Evolutionary conservation across 2,113 vertebrate genomes (phyloP), one percentile per base, ranked within the genome.

Genomic region (Boulengeromyrus knoepffleri): DNA sequence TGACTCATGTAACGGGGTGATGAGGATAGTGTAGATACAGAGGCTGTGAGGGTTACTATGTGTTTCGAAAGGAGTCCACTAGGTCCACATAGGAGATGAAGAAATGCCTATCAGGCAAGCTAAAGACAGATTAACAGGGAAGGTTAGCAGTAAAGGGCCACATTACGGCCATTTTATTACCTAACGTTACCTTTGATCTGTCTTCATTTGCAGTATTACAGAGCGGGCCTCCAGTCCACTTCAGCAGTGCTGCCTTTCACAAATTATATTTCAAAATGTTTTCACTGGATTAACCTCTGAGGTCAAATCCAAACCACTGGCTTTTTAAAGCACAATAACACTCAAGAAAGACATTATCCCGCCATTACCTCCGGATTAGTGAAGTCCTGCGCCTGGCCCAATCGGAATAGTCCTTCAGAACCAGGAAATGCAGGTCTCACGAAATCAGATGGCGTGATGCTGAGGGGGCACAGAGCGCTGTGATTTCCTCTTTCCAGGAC

Each of bases 221-320:
- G 50, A 27, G 9, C 19, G 0, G 10, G 77, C 39, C 9, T 4
- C 5, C 6, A 24, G 77, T 89, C 49, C 50, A 49, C 42, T 80
- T 84, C 80, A 27, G 36, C 36, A 42, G 31, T 17, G 15, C 36
- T 47, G 80, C 80, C 24, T 85, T 24, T 19, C 42, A 58, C 45
- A 89, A 89, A 89, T 89, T 50, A 88, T 74, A 89, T 52, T 47
- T 88, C 88, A 52, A 53, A 89, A 89, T 45, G 50, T 85, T 89
- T 89, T 84, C 89, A 85, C 49, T 85, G 80, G 89, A 89, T 89
- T 89, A 89, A 80, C 89, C 80, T 85, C 52, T 7, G 7, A 84
- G 89, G 89, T 89, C 80, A 56, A 85, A 53, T 62, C 53, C 53
- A 27, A 89, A 45, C 19, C 36, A 62, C 53, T 88, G 52, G 74